Percentiles rank a stretch among this genome's conserved stretches.
These are phyloP conservation scores for Ecliptopera silaceata DNA, from an alignment of 2,888 invertebrate species.

Conservation along the genomic window DNA sequence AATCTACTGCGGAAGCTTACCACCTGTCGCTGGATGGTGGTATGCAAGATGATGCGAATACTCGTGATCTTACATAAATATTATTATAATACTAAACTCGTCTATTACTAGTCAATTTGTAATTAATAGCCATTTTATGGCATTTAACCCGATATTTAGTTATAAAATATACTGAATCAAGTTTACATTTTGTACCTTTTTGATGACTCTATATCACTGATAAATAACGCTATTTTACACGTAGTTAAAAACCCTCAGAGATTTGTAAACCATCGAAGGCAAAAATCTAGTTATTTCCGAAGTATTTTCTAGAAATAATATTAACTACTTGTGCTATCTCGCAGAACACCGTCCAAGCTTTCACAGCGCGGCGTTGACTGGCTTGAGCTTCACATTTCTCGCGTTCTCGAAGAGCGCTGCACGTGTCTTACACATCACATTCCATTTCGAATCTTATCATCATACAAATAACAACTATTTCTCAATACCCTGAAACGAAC, in stretches of 20 bases:
- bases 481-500: neutral
- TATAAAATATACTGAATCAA: too few relatives aligned
- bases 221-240: too few relatives aligned
- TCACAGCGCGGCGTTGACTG: slow-evolving; percentile 14
- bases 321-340: neutral
- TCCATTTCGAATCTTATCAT: slow-evolving; percentile 3
- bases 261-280: too few relatives aligned
- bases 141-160: too few relatives aligned
- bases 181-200: too few relatives aligned
- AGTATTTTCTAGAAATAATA: neutral
- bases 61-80: neutral
- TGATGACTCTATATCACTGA: too few relatives aligned
- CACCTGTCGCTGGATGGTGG: slow-evolving; percentile 35
- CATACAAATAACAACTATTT: neutral
- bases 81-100: too few relatives aligned
- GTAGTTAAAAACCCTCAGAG: too few relatives aligned
- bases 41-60: slow-evolving; percentile 11
- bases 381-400: slow-evolving; percentile 20
- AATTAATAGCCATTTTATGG: too few relatives aligned
- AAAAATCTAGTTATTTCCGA: too few relatives aligned
- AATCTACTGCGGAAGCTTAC: slow-evolving; percentile 31
- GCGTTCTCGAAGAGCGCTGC: slow-evolving; percentile 15
- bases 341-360: slow-evolving; percentile 21
- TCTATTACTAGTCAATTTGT: too few relatives aligned
- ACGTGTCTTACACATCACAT: slow-evolving; percentile 17